phyloP scores from a whole-genome alignment of 2,888 invertebrate genomes.

The Beris chalybata region DNA sequence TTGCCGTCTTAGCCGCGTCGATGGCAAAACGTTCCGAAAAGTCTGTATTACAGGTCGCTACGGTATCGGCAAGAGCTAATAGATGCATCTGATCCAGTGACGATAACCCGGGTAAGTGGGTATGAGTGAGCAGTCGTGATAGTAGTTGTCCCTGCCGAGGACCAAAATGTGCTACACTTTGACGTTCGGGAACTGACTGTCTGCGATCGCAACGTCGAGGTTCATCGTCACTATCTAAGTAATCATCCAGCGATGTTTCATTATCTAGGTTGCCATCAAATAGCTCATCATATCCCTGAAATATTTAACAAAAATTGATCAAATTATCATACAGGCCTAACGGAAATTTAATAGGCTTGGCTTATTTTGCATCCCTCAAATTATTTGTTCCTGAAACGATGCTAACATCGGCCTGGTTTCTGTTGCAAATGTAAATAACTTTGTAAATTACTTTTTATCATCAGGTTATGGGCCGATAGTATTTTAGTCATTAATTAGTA shows the following conservation, averaged over 20 bases:
- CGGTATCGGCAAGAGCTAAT: slow-evolving; percentile 96
- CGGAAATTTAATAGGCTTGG: too few relatives aligned
- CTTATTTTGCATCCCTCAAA: too few relatives aligned
- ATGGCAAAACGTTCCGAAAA: slow-evolving; percentile 80
- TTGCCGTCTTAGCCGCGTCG: slow-evolving; percentile 67
- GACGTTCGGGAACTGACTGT: slow-evolving; percentile 72
- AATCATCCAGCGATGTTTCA: slow-evolving; percentile 81
- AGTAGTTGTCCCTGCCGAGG: slow-evolving; percentile 82
- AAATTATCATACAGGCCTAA: too few relatives aligned
- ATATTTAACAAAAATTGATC: too few relatives aligned
- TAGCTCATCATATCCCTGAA: slow-evolving; percentile 82
- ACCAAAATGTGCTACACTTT: slow-evolving; percentile 82
- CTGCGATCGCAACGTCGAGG: slow-evolving; percentile 62
- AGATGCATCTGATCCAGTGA: slow-evolving; percentile 99
- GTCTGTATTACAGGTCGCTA: slow-evolving; percentile 88
- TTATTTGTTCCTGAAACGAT: too few relatives aligned
- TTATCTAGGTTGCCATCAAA: slow-evolving; percentile 79
- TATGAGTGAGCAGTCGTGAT: slow-evolving; percentile 90
- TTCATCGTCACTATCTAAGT: slow-evolving; percentile 75
- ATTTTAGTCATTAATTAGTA: too few relatives aligned
- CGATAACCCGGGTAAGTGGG: slow-evolving; percentile 90
- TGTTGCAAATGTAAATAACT: too few relatives aligned
- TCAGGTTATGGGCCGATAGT: too few relatives aligned
- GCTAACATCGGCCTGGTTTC: too few relatives aligned
- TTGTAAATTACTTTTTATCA: too few relatives aligned